A percentile compares a stretch with the other conserved stretches of the same genome.
Evolutionary conservation across 2,888 invertebrate genomes (phyloP).

Genomic region (Orgyia antiqua): DNA sequence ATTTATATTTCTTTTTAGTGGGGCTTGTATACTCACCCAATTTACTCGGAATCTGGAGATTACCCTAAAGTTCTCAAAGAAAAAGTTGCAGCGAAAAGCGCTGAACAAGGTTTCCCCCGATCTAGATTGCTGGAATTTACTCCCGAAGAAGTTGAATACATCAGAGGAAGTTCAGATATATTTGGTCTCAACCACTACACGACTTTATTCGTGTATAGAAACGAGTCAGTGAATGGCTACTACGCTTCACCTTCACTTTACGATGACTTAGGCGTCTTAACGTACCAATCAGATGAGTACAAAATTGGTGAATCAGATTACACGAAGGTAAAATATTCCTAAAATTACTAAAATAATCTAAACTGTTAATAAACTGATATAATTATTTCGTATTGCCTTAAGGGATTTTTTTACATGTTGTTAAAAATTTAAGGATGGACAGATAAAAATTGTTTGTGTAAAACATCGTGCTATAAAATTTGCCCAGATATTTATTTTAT

Average conservation of each 20-base stretch:
- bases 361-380: too few relatives aligned
- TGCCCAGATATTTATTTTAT: too few relatives aligned
- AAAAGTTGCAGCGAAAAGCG: conserved; percentile 47
- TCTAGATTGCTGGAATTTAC: conserved; percentile 41
- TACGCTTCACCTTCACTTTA: conserved; percentile 24
- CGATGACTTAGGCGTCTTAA: conserved; percentile 21
- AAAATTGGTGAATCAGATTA: conserved; percentile 3
- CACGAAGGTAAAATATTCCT: conserved; percentile 2
- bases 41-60: conserved; percentile 60
- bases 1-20: conserved; percentile 31
- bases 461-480: too few relatives aligned
- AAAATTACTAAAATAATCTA: too few relatives aligned
- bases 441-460: too few relatives aligned
- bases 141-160: conserved; percentile 34
- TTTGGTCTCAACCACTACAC: conserved; percentile 82
- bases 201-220: conserved; percentile 38
- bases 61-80: conserved; percentile 63
- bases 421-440: too few relatives aligned
- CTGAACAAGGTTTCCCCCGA: conserved; percentile 34
- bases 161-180: conserved; percentile 46
- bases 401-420: too few relatives aligned
- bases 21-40: conserved; percentile 62
- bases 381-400: too few relatives aligned
- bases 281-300: conserved; percentile 3
- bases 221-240: conserved; percentile 23